phyloP scores from a whole-genome alignment of 2,888 invertebrate genomes.

The Perizoma flavofasciatum region DNA sequence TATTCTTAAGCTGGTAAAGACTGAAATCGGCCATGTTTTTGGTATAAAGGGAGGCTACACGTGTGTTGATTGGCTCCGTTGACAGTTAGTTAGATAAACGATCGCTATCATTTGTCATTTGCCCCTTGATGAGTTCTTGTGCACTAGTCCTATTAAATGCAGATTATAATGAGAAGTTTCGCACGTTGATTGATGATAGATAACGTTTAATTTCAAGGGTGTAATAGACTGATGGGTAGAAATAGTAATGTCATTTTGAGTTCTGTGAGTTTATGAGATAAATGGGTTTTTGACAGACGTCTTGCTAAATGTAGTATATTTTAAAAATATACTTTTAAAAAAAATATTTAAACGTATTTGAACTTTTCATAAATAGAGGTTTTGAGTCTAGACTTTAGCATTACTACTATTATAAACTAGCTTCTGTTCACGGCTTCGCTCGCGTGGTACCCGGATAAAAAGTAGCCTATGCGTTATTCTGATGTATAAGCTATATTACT shows the following conservation, averaged over 20 bases:
- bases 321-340: no score
- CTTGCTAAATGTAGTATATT: no score
- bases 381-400: no score
- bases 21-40: conserved; percentile 36
- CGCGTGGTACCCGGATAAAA: no score
- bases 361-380: no score
- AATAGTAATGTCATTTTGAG: not conserved
- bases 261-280: not conserved
- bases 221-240: not conserved
- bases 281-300: no score
- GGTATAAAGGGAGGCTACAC: conserved; percentile 61
- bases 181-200: conserved; percentile 68
- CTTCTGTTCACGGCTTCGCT: no score
- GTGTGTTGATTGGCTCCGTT: conserved; percentile 77
- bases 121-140: conserved; percentile 63
- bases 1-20: conserved; percentile 21
- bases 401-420: no score
- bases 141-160: conserved; percentile 75
- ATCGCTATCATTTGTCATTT: conserved; percentile 78
- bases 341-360: no score
- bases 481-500: no score
- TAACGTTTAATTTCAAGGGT: conserved; percentile 30
- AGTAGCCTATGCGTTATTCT: no score
- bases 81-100: conserved; percentile 82
- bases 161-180: conserved; percentile 71